Conservation (phyloP, 2,113 vertebrate genomes). For the Spizaetus ornatus region DNA sequence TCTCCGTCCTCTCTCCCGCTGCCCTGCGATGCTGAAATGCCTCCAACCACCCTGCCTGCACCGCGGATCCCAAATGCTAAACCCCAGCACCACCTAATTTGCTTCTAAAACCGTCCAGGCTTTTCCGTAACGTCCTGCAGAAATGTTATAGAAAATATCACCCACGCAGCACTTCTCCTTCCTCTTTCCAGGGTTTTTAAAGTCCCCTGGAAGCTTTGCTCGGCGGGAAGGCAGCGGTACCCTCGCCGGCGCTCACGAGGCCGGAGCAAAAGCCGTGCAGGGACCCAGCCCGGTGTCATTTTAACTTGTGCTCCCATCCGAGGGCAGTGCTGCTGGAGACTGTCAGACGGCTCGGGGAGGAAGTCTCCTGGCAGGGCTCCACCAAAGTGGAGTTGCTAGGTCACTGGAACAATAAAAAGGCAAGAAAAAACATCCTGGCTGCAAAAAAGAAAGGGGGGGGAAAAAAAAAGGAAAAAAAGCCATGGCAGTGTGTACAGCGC, state of each 20-base stretch:
- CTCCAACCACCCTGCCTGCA: neutral
- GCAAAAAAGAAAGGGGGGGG: slow-evolving; percentile 53
- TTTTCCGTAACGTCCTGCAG: neutral
- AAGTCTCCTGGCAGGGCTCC: slow-evolving; percentile 75
- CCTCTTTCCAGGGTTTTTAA: neutral
- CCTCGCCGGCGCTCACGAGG: neutral
- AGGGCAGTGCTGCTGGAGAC: slow-evolving; percentile 61
- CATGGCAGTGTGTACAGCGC: neutral
- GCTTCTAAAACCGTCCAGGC: neutral
- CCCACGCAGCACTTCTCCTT: accelerated
- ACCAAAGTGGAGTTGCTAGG: slow-evolving; percentile 76
- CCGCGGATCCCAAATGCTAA: neutral
- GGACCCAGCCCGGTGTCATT: neutral
- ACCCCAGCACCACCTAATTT: neutral
- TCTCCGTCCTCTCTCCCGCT: neutral
- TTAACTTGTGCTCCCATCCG: slow-evolving; percentile 30
- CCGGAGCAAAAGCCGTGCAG: neutral
- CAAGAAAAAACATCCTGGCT: slow-evolving; percentile 84
- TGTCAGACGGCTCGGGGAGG: slow-evolving; percentile 65
- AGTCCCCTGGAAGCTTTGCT: neutral
- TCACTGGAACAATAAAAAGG: slow-evolving; percentile 80
- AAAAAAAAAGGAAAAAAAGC: neutral
- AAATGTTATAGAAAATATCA: neutral
- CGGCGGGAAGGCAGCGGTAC: accelerated
- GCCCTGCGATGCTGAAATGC: neutral